Evolutionary conservation across 2,888 invertebrate species (phyloP), one percentile per base, ranked within the genome.

Genomic region (Enoplolaimus lenunculus): DNA sequence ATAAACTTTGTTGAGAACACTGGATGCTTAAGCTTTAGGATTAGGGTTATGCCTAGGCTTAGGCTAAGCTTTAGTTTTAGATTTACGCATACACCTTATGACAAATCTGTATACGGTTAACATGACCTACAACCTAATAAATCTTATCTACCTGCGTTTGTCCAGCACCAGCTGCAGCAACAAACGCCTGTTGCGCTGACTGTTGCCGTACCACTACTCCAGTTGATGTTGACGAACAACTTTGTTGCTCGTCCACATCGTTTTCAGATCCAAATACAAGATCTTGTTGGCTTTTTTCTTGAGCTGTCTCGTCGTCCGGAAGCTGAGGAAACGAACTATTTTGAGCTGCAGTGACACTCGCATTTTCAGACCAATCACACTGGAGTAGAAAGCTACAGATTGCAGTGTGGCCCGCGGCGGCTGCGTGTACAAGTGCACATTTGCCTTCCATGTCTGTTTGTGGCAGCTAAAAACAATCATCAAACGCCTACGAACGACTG

Each of bases 331-430:
- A n/a, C 21, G 45, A 45, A 45, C 45, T 13, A 45, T 45, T 21
- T 45, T 45, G 7, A 45, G 7, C 45, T 7, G 45, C 45, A 13
- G 45, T 13, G 21, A 21, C 16, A 31, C 7, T 29, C 7, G 62
- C 7, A 2, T n/a, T 21, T 34, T 65, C 78, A 13, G 88, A 85
- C 88, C 93, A 90, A 75, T 91, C 89, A 79, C 90, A 91, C 29
- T 91, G 90, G 31, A 93, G 84, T 30, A 94, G 85, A 79, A 91
- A 91, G 59, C 89, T 89, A 0, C 93, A 90, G 1, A 93, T 89
- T 74, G 90, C 89, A 57, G 91, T 82, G 77, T 90, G 89, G 0
- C 93, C 93, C 77, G 89, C 89, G 75, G 90, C 87, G 0, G 93
- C 91, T 0, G 93, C 93, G 80, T 93, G 92, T 0, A 93, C 90